Evolutionary conservation across 2,113 vertebrate genomes (phyloP), one percentile per base, ranked within the genome.

Genomic region (Sceloporus undulatus): DNA sequence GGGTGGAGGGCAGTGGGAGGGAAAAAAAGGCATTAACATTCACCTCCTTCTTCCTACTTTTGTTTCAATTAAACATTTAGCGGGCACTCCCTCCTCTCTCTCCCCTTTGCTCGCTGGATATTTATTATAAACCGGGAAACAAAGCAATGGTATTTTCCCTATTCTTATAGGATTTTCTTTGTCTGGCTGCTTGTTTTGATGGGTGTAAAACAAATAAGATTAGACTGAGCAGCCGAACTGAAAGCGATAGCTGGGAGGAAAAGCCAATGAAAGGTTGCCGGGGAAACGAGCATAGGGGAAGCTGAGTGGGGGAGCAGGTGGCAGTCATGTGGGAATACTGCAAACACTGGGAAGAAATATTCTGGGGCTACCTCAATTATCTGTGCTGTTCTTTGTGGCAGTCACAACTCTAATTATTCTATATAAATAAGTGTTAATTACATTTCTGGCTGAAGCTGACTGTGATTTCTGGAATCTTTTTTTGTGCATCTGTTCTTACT

Each of bases 131-230:
- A 90, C 62, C 74, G 85, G 94, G 93, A 95, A 96, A 97, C 96
- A 96, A 97, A 97, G 96, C 96, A 96, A 91, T 96, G 94, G 96
- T 96, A 96, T 96, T 96, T 96, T 91, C 94, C 94, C 94, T 88
- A 96, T 97, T 97, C 97, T 97, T 97, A 97, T 95, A 97, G 96
- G 96, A 97, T 97, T 96, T 97, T 96, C 97, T 98, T 97, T 97
- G 96, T 98, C 97, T 97, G 93, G 96, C 96, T 97, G 96, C 97
- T 97, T 98, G 97, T 98, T 97, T 97, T 97, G 97, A 97, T 97
- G 97, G 97, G 97, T 97, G 97, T 97, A 97, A 97, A 97, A 98
- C 97, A 97, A 98, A 98, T 97, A 98, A 97, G 97, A 97, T 98
- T 97, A 97, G 97, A 97, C 97, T 96, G 96, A 98, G 97, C 97